Conservation (phyloP, 2,888 invertebrate genomes). For the Drosophila bunnanda region DNA sequence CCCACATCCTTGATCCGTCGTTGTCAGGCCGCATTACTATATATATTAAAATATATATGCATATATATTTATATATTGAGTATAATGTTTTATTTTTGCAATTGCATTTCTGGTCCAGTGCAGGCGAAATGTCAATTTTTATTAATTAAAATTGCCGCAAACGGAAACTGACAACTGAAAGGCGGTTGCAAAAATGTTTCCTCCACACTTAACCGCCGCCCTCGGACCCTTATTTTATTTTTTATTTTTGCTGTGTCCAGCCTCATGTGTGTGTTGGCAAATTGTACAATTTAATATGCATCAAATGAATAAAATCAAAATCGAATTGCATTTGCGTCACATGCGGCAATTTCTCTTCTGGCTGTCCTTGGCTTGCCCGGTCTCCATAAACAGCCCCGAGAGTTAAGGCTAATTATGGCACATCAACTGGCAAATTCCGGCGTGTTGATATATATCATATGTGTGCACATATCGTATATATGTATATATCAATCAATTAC, state of each 20-base stretch:
- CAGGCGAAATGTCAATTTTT: conserved; percentile 46
- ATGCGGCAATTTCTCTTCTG: conserved; percentile 42
- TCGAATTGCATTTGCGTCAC: conserved; percentile 41
- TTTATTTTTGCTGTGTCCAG: neutral
- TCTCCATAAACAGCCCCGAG: conserved; percentile 23
- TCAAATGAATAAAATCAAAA: conserved; percentile 51
- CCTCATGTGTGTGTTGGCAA: neutral
- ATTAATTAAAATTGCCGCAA: conserved; percentile 67
- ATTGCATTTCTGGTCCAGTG: conserved; percentile 31
- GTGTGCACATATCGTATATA: neutral
- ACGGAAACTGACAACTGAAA: conserved; percentile 51
- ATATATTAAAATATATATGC: neutral
- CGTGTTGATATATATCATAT: conserved; percentile 9
- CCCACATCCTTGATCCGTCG: neutral
- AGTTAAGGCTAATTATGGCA: conserved; percentile 67
- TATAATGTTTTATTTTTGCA: conserved; percentile 24
- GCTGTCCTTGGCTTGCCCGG: neutral
- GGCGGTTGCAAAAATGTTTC: conserved; percentile 20
- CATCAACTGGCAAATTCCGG: conserved; percentile 58
- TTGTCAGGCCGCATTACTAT: conserved; percentile 31
- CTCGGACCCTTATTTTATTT: neutral
- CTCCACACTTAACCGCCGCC: conserved; percentile 17
- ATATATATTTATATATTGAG: neutral
- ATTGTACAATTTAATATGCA: conserved; percentile 40
- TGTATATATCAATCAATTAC: conserved; percentile 31